These are phyloP conservation scores for Maniola jurtina DNA, from an alignment of 1,140 invertebrate genomes.

Conservation along the genomic window DNA sequence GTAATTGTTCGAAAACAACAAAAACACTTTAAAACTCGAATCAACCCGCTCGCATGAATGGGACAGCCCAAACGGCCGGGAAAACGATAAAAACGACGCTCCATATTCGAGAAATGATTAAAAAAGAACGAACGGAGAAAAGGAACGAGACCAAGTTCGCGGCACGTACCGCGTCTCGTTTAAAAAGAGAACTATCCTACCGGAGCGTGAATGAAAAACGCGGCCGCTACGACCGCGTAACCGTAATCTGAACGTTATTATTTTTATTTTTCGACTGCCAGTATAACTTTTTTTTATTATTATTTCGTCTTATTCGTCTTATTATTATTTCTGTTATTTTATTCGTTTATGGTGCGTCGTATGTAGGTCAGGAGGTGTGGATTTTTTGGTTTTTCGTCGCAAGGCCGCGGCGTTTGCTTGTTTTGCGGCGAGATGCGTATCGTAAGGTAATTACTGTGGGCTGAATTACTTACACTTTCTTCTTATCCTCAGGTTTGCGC, in stretches of 20 bases:
- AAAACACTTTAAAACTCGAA: slow-evolving; percentile 33
- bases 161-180: slow-evolving; percentile 67
- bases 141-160: slow-evolving; percentile 52
- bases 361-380: slow-evolving; percentile 71
- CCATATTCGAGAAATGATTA: slow-evolving; percentile 78
- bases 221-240: slow-evolving; percentile 54
- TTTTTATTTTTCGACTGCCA: slow-evolving; percentile 63
- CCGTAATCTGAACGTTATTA: slow-evolving; percentile 73
- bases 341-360: slow-evolving; percentile 59
- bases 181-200: slow-evolving; percentile 74
- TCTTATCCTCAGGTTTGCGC: neutral
- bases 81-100: slow-evolving; percentile 74
- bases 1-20: slow-evolving; percentile 67
- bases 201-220: slow-evolving; percentile 75
- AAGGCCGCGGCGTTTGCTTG: slow-evolving; percentile 50
- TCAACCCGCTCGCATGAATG: slow-evolving; percentile 52
- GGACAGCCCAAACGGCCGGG: slow-evolving; percentile 50
- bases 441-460: slow-evolving; percentile 7
- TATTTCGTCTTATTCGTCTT: slow-evolving; percentile 57
- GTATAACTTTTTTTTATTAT: slow-evolving; percentile 55
- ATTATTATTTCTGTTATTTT: slow-evolving; percentile 59
- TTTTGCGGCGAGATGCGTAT: slow-evolving; percentile 7
- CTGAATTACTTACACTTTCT: neutral
- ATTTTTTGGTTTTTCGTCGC: slow-evolving; percentile 65
- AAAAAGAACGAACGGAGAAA: slow-evolving; percentile 62